Base-by-base conservation (phyloP, 2,888 invertebrate species). In the Phymatocera aterrima region DNA sequence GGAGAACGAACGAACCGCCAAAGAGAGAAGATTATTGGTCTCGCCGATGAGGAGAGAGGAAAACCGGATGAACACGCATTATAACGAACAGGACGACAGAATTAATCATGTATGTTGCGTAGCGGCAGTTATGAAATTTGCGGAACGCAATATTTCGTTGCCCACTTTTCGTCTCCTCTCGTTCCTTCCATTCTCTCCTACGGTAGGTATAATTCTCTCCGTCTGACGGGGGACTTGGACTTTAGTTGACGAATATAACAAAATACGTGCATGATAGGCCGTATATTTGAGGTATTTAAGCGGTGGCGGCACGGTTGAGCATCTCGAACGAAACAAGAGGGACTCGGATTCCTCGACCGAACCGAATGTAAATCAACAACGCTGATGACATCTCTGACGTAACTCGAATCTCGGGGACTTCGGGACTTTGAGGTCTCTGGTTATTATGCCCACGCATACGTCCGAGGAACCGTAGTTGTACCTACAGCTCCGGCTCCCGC, bases 351-450 rank as follows among this genome's bases (percentile, higher is more conserved):
- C 51, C 72, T 72, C 15, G 51, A 18, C 1, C n/a, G 28, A 31
- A 21, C 31, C 72, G 72, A 72, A 72, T 72, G 72, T 72, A 72
- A 72, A 72, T 72, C 72, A 72, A 72, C 48, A 34, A 72, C n/a
- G 24, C 72, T 34, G 72, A 72, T 72, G 72, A 72, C 72, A 72
- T 72, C 72, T 72, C 72, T 72, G 72, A 72, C 72, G 48, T 72
- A 72, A 72, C 48, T 51, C n/a, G 68, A 64, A 34, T 37, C 61
- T 64, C 61, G 61, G 61, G 68, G 37, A 34, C 24, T 37, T 64
- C 61, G 61, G 61, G 37, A 64, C 61, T 64, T 51, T 64, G 18
- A 28, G 28, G 37, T 34, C 18, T 60, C 68, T 43, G 68, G 68
- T 68, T 68, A 68, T 68, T 68, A 68, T 57, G 54, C 54, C 54